Conservation (phyloP, 2,888 invertebrate genomes). For the Stenchaetothrips biformis region DNA sequence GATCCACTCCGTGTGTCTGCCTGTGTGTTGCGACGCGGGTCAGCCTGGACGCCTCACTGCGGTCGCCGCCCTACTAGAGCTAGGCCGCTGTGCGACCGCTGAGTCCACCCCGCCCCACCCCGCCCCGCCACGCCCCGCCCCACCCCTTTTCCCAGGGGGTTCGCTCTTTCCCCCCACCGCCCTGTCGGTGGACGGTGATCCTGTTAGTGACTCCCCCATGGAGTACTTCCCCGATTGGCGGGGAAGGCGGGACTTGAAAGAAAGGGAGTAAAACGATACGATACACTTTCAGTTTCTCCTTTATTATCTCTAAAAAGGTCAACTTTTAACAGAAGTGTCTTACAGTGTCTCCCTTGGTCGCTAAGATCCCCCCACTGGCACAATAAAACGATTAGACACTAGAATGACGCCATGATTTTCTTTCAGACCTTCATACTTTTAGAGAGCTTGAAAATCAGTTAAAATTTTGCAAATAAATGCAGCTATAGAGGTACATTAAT, state of each 20-base stretch:
- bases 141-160: not conserved
- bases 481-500: too few species aligned
- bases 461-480: too few species aligned
- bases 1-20: too few species aligned
- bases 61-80: too few species aligned
- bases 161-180: not conserved
- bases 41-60: too few species aligned
- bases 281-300: not conserved
- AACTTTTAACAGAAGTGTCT: constrained; percentile 1
- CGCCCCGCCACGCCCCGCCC: not conserved
- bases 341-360: not conserved
- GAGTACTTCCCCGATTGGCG: too few species aligned
- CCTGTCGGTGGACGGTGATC: not conserved
- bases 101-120: not conserved
- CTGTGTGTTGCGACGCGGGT: too few species aligned
- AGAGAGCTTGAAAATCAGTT: not conserved
- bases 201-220: not conserved
- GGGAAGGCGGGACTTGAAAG: too few species aligned
- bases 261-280: too few species aligned
- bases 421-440: not conserved
- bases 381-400: not conserved
- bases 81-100: not conserved
- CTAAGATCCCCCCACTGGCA: not conserved
- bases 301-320: not conserved
- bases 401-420: not conserved